phyloP scores from a whole-genome alignment of 1,140 invertebrate genomes.

The Drosophila truncata region DNA sequence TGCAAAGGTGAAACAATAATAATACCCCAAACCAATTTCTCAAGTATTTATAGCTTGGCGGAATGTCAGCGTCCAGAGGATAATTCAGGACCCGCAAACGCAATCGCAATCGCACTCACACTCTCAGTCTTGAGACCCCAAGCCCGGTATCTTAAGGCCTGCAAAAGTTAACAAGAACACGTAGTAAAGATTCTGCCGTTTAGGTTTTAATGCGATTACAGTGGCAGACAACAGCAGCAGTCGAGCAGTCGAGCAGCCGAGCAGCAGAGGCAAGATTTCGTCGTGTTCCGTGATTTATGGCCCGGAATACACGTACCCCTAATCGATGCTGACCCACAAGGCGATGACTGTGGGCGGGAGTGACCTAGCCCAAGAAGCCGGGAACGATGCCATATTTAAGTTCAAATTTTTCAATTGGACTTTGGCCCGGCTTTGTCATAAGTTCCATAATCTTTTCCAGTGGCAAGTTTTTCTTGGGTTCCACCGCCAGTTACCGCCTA shows the following conservation, averaged over 20 bases:
- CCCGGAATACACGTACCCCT: constrained; percentile 52
- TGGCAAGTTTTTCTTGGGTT: constrained; percentile 33
- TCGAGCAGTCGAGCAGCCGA: constrained; percentile 2
- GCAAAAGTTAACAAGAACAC: constrained; percentile 78
- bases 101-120: not conserved
- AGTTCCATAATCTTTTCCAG: constrained; percentile 61
- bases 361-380: constrained; percentile 11
- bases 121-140: constrained; percentile 10
- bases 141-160: constrained; percentile 12
- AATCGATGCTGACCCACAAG: constrained; percentile 57
- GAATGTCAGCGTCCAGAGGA: constrained; percentile 30
- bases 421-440: constrained; percentile 78
- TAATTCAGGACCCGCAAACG: constrained; percentile 6
- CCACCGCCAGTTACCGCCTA: constrained; percentile 36
- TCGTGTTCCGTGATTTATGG: constrained; percentile 68
- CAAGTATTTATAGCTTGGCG: constrained; percentile 44
- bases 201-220: constrained; percentile 80
- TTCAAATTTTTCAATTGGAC: constrained; percentile 79
- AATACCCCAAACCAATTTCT: constrained; percentile 8
- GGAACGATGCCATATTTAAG: constrained; percentile 57
- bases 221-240: constrained; percentile 57
- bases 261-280: constrained; percentile 29
- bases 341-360: not conserved
- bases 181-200: constrained; percentile 76
- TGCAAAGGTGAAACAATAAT: constrained; percentile 7